A percentile compares a stretch with the other conserved stretches of the same genome.
Evolutionary conservation across 2,888 invertebrate genomes (phyloP).

Genomic region (Dorcus parallelipipedus): DNA sequence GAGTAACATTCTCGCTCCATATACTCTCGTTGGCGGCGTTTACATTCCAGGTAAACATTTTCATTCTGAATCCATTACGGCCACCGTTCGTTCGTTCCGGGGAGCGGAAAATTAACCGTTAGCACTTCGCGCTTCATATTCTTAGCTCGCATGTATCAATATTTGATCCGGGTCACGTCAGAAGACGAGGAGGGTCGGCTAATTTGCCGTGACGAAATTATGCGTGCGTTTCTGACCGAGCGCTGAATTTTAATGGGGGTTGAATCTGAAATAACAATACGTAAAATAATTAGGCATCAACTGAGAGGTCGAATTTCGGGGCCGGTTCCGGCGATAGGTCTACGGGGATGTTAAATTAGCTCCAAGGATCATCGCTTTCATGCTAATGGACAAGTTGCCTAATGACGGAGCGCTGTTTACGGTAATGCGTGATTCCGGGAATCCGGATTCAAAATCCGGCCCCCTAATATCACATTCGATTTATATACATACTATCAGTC

Average conservation of each 20-base stretch:
- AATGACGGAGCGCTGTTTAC: constrained; percentile 44
- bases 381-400: constrained; percentile 43
- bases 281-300: constrained; percentile 33
- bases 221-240: too few relatives aligned
- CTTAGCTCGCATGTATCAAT: too few relatives aligned
- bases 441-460: constrained; percentile 24
- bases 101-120: too few relatives aligned
- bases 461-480: background rate
- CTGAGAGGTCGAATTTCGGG: constrained; percentile 33
- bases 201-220: too few relatives aligned
- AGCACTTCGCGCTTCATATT: too few relatives aligned
- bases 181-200: too few relatives aligned
- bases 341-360: constrained; percentile 36
- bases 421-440: constrained; percentile 38
- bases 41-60: too few relatives aligned
- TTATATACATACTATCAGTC: background rate
- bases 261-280: constrained; percentile 20
- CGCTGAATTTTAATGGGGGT: background rate
- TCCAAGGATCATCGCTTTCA: constrained; percentile 36
- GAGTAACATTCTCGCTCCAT: too few relatives aligned
- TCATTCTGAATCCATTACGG: too few relatives aligned
- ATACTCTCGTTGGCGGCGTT: too few relatives aligned
- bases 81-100: too few relatives aligned
- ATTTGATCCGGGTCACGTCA: too few relatives aligned
- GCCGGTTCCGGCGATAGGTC: constrained; percentile 37